These are phyloP conservation scores for Clepsis dumicolana DNA, from an alignment of 2,888 invertebrate species.

Conservation along the genomic window DNA sequence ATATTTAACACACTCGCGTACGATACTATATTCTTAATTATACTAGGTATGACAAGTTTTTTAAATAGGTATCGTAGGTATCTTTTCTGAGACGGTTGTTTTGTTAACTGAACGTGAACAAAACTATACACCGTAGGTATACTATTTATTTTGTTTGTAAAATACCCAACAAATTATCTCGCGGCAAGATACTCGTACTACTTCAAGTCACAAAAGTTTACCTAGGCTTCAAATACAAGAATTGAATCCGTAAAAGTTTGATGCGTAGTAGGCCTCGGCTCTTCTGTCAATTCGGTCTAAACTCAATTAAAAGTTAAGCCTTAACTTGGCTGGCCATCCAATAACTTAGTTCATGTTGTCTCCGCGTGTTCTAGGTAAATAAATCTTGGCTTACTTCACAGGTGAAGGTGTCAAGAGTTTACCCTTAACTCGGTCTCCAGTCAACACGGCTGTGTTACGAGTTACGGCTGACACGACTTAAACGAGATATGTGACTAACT, in stretches of 20 bases:
- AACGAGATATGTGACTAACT: conserved; percentile 55
- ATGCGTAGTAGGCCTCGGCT: not conserved
- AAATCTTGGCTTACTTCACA: conserved; percentile 51
- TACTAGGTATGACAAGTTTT: too few relatives aligned
- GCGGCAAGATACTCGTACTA: too few relatives aligned
- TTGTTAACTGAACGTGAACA: too few relatives aligned
- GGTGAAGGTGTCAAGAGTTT: conserved; percentile 63
- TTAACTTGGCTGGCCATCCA: conserved; percentile 21
- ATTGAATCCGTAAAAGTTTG: not conserved
- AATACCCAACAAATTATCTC: too few relatives aligned
- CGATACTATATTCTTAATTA: too few relatives aligned
- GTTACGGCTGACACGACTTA: conserved; percentile 59
- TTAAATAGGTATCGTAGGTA: too few relatives aligned
- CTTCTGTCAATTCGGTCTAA: conserved; percentile 3
- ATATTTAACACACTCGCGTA: not conserved
- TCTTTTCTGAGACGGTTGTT: too few relatives aligned
- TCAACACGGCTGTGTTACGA: conserved; percentile 60
- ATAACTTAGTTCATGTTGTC: conserved; percentile 35
- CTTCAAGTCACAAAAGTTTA: not conserved
- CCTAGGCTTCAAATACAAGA: not conserved
- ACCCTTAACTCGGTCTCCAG: conserved; percentile 54
- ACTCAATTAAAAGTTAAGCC: conserved; percentile 27
- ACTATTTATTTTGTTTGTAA: too few relatives aligned
- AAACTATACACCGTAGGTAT: too few relatives aligned
- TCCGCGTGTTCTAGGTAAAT: conserved; percentile 43